Evolutionary conservation across 2,888 invertebrate genomes (phyloP).

Genomic region (Agrochola macilenta): DNA sequence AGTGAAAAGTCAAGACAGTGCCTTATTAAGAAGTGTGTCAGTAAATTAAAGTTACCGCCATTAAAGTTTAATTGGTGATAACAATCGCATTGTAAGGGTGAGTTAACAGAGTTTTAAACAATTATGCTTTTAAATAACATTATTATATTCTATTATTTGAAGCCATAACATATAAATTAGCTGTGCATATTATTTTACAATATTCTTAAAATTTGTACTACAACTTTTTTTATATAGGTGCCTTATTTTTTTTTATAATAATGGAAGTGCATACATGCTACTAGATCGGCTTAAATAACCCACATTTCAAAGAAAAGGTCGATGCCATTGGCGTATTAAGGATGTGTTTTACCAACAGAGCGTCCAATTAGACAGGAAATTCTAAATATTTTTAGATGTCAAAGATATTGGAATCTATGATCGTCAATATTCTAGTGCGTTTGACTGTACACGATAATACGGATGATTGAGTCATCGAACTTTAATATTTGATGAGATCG

Average conservation of each 20-base stretch:
- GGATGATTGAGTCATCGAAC: slow-evolving; percentile 7
- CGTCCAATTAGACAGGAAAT: not conserved
- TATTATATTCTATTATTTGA: not conserved
- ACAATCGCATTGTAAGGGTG: slow-evolving; percentile 7
- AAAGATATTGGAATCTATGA: too few relatives aligned
- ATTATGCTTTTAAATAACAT: slow-evolving; percentile 5
- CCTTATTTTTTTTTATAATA: not conserved
- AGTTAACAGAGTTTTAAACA: slow-evolving; percentile 3
- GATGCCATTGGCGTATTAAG: slow-evolving; percentile 40
- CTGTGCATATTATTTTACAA: not conserved
- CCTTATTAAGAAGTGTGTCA: slow-evolving; percentile 53
- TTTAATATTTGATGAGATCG: slow-evolving; percentile 15
- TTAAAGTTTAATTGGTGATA: slow-evolving; percentile 1
- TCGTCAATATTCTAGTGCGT: too few relatives aligned
- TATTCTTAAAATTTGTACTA: not conserved
- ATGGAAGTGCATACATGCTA: slow-evolving; percentile 14
- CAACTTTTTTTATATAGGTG: accelerated
- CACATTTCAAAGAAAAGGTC: slow-evolving; percentile 18
- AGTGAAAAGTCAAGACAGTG: slow-evolving; percentile 45
- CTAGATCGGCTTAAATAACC: not conserved
- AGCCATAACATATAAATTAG: not conserved
- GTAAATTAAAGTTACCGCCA: slow-evolving; percentile 40
- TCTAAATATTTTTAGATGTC: not conserved
- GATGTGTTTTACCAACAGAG: slow-evolving; percentile 10
- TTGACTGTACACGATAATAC: not conserved